Base-by-base conservation (phyloP, 1,140 invertebrate genomes). In the Aphelinus atriplicis region DNA sequence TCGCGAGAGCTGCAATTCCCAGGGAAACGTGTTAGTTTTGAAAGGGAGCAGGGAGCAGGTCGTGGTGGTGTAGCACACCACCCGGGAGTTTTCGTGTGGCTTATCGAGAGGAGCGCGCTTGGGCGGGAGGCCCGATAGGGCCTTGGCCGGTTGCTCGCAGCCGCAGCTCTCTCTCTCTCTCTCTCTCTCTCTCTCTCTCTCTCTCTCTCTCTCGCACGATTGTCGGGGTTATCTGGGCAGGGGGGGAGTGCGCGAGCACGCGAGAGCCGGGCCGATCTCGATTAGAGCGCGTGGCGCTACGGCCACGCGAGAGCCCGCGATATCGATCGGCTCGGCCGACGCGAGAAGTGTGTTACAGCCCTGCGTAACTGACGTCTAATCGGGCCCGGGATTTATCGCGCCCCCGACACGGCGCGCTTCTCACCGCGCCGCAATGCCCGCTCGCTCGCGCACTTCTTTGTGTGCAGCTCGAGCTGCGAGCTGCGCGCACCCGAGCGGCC, bases 181-280 rank as follows among this genome's bases (percentile, higher is more conserved):
- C 51, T 53, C 51, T 81, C 81, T 81, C 26, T 26, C 79, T 62
- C 58, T 75, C 46, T 62, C 45, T 61, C 60, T 61, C 60, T 61
- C 60, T 53, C 51, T 53, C 51, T 53, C 51, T 81, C 81, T 81
- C 26, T 26, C 79, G 80, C 80, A 81, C 79, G 80, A 83, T 26
- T 26, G 26, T 48, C 42, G 64, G n/a, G 61, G 43, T 46, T 63
- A 55, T 61, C 9, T n/a, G 61, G 50, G 45, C 51, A 60, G 50
- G 50, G 60, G 26, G 26, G 57, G 10, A 42, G 47, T 43, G 45
- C 53, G 66, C 53, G 68, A 70, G 42, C 63, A 26, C n/a, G 46
- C 43, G 53, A 5, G 5, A 1, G 1, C n/a, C 6, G 64, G 9
- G 60, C 72, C 43, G 55, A 67, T 73, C 72, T 73, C 72, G 72